Evolutionary conservation across 2,113 vertebrate species (phyloP).

Genomic region (Sardina pilchardus): DNA sequence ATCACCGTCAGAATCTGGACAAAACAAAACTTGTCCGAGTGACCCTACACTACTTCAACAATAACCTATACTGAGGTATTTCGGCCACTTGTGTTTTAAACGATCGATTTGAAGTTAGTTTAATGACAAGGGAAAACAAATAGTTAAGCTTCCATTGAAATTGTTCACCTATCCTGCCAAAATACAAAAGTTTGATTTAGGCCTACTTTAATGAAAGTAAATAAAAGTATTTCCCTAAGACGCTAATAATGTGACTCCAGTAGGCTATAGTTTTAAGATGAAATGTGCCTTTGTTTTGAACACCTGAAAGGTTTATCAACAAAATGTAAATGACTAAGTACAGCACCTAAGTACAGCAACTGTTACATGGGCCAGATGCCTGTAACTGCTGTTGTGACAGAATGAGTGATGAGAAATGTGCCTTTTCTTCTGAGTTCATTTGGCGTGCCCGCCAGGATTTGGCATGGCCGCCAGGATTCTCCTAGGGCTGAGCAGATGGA

Average conservation of each 20-base stretch:
- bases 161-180: background rate
- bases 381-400: background rate
- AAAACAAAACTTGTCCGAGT: background rate
- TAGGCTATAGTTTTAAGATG: background rate
- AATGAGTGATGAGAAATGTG: background rate
- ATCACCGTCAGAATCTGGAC: background rate
- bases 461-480: no score
- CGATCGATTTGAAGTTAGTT: background rate
- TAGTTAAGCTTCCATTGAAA: background rate
- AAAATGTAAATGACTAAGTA: background rate
- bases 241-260: background rate
- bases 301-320: background rate
- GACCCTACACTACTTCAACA: background rate
- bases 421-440: background rate
- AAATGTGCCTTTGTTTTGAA: background rate
- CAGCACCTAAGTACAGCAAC: background rate
- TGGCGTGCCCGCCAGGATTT: background rate
- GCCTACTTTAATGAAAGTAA: background rate
- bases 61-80: no score
- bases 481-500: conserved; percentile 34
- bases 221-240: no score
- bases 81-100: background rate
- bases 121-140: background rate
- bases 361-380: background rate
- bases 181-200: background rate